Base-by-base conservation (phyloP, 1,140 invertebrate genomes). In the Bombus polaris region DNA sequence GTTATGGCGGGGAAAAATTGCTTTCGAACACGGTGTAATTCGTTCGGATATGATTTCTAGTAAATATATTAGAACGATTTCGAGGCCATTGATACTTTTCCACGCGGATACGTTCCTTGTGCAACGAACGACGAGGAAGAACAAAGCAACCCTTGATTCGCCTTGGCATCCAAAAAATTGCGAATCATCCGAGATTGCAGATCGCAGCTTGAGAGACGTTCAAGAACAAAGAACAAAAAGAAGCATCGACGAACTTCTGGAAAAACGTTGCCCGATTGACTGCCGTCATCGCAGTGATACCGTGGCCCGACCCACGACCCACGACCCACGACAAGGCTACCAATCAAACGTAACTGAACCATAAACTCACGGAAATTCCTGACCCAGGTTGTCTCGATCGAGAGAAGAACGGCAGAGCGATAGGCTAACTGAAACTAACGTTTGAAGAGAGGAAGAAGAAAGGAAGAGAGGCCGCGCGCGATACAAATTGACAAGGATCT, bases 401-500 rank as follows among this genome's bases (percentile, higher is more conserved):
- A n/a, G 47, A 39, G 35, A 42, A 28, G 32, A 62, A 75, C 10
- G 73, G 13, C 25, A 37, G 44, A 39, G 74, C 15, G 47, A 53
- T 53, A 9, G 18, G 2, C 9, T 15, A 18, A 22, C 35, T 39
- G 47, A 76, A 37, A 76, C 35, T 39, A 76, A 76, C 32, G 75
- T 8, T 66, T 13, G 74, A 37, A 77, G 28, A 8, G 8, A 22
- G 4, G 8, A 39, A 5, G 22, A 1, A 25, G 35, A 35, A 22
- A 42, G 71, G 42, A 47, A 75, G 44, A 42, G 83, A 39, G 57
- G 81, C 53, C 42, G 59, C 87, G 81, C 72, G 78, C 88, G 83
- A 80, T 77, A 85, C 84, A 85, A 85, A 85, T 85, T 85, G 84
- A 85, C 84, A 85, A 85, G 78, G 84, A 85, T 85, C 83, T 74